These are phyloP conservation scores for Momotus momota DNA, from an alignment of 2,797 vertebrate genomes.

Conservation along the genomic window DNA sequence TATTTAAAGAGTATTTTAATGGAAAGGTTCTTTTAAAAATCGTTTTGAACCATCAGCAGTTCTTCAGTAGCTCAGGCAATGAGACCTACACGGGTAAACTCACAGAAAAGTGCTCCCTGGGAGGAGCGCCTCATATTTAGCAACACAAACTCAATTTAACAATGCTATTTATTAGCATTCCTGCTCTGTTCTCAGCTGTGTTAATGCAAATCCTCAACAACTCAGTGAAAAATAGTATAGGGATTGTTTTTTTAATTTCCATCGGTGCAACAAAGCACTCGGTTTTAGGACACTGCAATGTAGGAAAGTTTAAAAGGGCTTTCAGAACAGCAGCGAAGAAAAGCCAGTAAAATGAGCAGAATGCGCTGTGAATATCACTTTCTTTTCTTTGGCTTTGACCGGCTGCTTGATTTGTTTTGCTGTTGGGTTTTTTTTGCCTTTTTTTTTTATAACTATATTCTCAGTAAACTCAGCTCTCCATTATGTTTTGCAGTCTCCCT, in stretches of 20 bases:
- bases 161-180: neutral
- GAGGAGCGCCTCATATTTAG: neutral
- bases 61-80: neutral
- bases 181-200: neutral
- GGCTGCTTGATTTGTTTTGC: too few species aligned
- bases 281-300: neutral
- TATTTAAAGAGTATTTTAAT: neutral
- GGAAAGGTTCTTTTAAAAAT: neutral
- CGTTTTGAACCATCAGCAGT: neutral
- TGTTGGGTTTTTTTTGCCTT: too few species aligned
- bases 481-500: neutral
- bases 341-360: neutral
- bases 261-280: neutral
- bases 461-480: neutral
- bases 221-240: neutral
- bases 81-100: neutral
- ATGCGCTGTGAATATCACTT: neutral
- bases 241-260: neutral
- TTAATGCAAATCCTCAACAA: neutral
- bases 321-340: neutral
- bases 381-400: neutral
- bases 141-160: neutral
- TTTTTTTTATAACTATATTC: neutral
- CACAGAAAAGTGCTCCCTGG: neutral
- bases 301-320: neutral